These are phyloP conservation scores for Temnothorax longispinosus DNA, from an alignment of 1,140 invertebrate species.

Conservation along the genomic window DNA sequence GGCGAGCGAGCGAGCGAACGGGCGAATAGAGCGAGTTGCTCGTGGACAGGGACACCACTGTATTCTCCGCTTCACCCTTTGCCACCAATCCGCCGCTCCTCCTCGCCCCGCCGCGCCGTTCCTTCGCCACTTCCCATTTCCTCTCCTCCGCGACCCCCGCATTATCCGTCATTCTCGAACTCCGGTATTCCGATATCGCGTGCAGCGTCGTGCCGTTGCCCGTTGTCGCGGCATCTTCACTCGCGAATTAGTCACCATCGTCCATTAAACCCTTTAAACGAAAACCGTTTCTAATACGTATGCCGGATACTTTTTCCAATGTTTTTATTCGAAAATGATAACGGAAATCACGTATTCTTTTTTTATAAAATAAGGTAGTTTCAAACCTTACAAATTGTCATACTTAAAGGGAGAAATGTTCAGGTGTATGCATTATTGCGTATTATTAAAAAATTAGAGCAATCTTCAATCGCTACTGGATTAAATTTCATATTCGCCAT, in stretches of 20 bases:
- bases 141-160: constrained; percentile 20
- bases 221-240: constrained; percentile 65
- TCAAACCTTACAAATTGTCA: neutral
- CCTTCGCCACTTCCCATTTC: constrained; percentile 34
- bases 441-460: neutral
- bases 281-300: neutral
- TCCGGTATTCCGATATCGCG: constrained; percentile 66
- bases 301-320: neutral
- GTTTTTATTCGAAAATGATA: neutral
- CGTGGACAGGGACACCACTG: constrained; percentile 72
- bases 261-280: constrained; percentile 64
- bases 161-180: constrained; percentile 25
- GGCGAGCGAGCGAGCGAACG: constrained; percentile 80
- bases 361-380: neutral
- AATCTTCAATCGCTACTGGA: neutral
- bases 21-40: constrained; percentile 79
- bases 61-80: constrained; percentile 60
- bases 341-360: neutral
- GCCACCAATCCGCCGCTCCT: constrained; percentile 18
- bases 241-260: constrained; percentile 69
- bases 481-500: neutral
- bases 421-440: neutral
- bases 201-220: constrained; percentile 63
- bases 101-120: neutral
- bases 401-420: neutral